Evolutionary conservation across 1,140 invertebrate genomes (phyloP).

Genomic region (Carcinoscorpius rotundicauda): DNA sequence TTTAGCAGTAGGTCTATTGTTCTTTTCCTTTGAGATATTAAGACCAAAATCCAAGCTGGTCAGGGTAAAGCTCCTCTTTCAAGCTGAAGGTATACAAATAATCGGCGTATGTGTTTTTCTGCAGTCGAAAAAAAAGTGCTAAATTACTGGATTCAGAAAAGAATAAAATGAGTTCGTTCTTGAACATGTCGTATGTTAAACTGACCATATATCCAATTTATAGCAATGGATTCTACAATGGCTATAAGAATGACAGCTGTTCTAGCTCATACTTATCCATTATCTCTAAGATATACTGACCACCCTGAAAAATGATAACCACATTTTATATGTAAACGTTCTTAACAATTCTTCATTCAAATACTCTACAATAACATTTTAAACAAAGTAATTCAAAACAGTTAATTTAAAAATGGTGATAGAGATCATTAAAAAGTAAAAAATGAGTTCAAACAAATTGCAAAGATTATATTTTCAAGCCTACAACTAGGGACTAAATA

Average conservation of each 20-base stretch:
- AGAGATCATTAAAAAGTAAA: background rate
- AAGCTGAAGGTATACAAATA: no score
- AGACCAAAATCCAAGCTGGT: no score
- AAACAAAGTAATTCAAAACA: background rate
- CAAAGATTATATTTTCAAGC: no score
- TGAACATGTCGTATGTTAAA: constrained; percentile 2
- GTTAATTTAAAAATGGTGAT: no score
- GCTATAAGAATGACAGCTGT: constrained; percentile 30
- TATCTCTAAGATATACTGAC: constrained; percentile 32
- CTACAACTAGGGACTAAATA: no score
- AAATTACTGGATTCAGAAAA: background rate
- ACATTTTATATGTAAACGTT: background rate
- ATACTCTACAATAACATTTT: background rate
- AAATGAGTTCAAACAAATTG: no score
- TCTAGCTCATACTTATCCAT: constrained; percentile 34
- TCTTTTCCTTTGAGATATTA: no score
- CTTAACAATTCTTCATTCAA: no score
- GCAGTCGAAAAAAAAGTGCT: no score
- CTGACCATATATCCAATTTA: constrained; percentile 36
- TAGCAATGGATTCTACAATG: constrained; percentile 31
- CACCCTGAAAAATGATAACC: constrained; percentile 25
- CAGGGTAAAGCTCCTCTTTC: no score
- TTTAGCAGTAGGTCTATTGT: no score
- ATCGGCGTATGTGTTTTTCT: no score
- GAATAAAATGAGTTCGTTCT: background rate